These are phyloP conservation scores for Lathamus discolor DNA, from an alignment of 2,113 vertebrate genomes.

Conservation along the genomic window DNA sequence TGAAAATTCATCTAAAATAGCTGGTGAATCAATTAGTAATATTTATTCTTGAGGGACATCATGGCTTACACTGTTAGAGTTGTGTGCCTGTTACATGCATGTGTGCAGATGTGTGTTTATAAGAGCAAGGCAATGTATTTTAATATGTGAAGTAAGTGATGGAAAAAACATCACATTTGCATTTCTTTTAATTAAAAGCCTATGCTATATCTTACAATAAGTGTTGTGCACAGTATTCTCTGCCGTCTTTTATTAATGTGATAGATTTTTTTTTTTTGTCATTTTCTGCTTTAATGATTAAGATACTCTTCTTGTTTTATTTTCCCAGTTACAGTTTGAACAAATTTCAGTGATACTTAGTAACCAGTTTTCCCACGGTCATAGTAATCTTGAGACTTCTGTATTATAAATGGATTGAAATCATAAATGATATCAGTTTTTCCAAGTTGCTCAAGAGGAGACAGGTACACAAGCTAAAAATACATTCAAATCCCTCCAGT, in stretches of 20 bases:
- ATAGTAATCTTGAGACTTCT: neutral
- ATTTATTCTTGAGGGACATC: neutral
- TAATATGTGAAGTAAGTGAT: neutral
- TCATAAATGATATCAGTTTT: neutral
- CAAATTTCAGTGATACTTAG: neutral
- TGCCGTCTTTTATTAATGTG: neutral
- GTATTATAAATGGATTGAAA: neutral
- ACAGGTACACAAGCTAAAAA: neutral
- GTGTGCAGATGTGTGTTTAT: neutral
- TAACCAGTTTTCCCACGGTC: neutral
- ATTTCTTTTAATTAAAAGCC: neutral
- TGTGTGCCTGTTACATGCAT: neutral
- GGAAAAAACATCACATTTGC: neutral
- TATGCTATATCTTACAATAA: neutral
- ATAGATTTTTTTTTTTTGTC: neutral
- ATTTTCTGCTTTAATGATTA: neutral
- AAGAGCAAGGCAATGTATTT: neutral
- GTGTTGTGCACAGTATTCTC: neutral
- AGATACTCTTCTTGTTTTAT: neutral
- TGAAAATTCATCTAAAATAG: neutral
- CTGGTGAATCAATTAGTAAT: neutral
- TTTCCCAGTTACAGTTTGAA: neutral
- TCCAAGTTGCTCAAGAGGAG: neutral
- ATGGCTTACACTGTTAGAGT: neutral
- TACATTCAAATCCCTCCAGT: neutral